Evolutionary conservation across 2,113 vertebrate species (phyloP), one percentile per base, ranked within the genome.

Genomic region (Urocynchramus pylzowi): DNA sequence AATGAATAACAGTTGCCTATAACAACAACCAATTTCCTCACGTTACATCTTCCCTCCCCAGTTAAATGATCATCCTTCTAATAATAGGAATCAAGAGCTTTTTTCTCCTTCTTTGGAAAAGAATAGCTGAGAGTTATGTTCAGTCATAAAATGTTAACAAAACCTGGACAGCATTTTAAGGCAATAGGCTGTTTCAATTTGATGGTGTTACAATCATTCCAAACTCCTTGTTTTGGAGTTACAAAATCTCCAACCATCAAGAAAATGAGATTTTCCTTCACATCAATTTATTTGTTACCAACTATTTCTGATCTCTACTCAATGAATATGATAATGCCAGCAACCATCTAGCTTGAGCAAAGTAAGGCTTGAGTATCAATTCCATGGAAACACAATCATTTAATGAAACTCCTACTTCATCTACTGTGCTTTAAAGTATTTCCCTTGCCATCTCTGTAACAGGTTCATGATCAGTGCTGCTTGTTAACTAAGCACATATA

Each of bases 51-150:
- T 88, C 88, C 49, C 57, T 88, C 69, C 12, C 37, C 89, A 69
- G 73, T 90, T 81, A 79, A 92, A 92, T 89, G 92, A 80, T 78
- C 86, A 93, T 93, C 35, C 76, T 91, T 57, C 77, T 96, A 78
- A 89, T 93, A 87, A 94, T 76, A 93, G 80, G 57, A 67, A 31
- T 78, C 76, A 67, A 67, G 79, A 92, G 52, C 26, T 44, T 89
- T 94, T 88, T 95, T 84, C 67, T 94, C 45, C 79, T 78, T 92
- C 71, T 87, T 90, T 91, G 56, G 79, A 78, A 88, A 88, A 41
- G 47, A 87, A 20, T 35, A 75, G 33, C 39, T 35, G 57, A 92
- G 56, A 84, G 20, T 63, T 82, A 47, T 12, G 37, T 54, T 91
- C 69, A 87, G 60, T 68, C 56, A 70, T 65, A 59, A 90, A 50